Evolutionary conservation across 1,140 invertebrate species (phyloP), one percentile per base, ranked within the genome.

Genomic region (Halyomorpha halys): DNA sequence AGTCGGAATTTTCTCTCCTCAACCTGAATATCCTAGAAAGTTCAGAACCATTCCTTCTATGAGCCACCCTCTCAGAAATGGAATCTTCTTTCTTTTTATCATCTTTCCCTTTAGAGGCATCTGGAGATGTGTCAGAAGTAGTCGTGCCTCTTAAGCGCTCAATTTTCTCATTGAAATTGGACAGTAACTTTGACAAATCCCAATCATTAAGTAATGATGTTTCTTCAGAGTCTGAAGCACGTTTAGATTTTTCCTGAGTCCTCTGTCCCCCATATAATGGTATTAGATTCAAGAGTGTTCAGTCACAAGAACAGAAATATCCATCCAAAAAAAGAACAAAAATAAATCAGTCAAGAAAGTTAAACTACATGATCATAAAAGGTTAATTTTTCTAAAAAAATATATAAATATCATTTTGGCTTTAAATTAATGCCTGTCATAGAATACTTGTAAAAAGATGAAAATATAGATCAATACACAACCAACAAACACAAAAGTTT

Each of bases 141-240:
- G 6, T 23, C 15, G 53, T 23, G 15, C 70, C 66, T 71, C 71
- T 75, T 66, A 73, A 72, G 70, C 73, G 72, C 66, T 77, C 75
- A 70, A 74, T 69, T 44, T 74, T 72, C 68, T 76, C 76, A 69
- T 75, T 77, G 72, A 78, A 79, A 27, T 77, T 80, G 69, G 86
- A 84, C 74, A 91, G 89, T 78, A 90, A 89, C 73, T 84, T 82
- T 67, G 86, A 84, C 75, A 90, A 85, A 75, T 90, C 86, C 87
- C 87, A 90, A 67, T 90, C 87, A 74, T 86, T 86, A 56, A 90
- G 76, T 34, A 90, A 78, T 44, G 83, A 82, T 51, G 85, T 83
- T 74, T 87, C 85, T 70, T 86, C 85, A 68, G 81, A 76, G 68
- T 85, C 82, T 9, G 63, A 65, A n/a, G 14, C 78, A 79, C 64